Evolutionary conservation across 1,140 invertebrate genomes (phyloP).

Genomic region (Lerema accius): DNA sequence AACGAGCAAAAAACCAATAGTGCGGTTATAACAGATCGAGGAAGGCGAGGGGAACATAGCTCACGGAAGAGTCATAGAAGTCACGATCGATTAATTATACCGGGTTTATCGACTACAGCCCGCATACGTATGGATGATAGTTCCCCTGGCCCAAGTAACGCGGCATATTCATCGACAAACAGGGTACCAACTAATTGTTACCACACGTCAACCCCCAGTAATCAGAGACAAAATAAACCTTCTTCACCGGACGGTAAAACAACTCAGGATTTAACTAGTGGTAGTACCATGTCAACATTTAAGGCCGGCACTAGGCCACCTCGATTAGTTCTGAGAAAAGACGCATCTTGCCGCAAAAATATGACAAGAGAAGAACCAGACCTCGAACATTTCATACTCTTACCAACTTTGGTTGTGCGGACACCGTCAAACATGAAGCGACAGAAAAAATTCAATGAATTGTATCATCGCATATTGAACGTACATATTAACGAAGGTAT

Average conservation of each 20-base stretch:
- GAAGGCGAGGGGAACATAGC: constrained; percentile 39
- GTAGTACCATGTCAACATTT: constrained; percentile 46
- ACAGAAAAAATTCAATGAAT: constrained; percentile 73
- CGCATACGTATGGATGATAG: constrained; percentile 48
- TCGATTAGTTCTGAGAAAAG: constrained; percentile 64
- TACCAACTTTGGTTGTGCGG: constrained; percentile 74
- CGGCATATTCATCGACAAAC: constrained; percentile 38
- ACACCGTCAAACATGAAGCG: constrained; percentile 75
- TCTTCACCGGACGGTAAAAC: constrained; percentile 6
- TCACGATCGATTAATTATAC: constrained; percentile 47
- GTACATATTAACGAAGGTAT: constrained; percentile 57
- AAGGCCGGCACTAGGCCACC: constrained; percentile 51
- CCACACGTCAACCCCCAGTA: constrained; percentile 47
- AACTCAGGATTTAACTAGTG: constrained; percentile 44
- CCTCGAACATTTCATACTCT: constrained; percentile 70
- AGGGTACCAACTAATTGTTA: constrained; percentile 65
- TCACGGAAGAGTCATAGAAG: constrained; percentile 48
- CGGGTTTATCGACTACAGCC: constrained; percentile 38
- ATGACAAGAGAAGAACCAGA: constrained; percentile 57
- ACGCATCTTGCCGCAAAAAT: constrained; percentile 53
- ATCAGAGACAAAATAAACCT: constrained; percentile 23
- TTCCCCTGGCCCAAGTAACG: constrained; percentile 61
- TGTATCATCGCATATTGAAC: constrained; percentile 72
- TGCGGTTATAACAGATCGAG: constrained; percentile 40
- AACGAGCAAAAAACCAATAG: constrained; percentile 52